phyloP scores from a whole-genome alignment of 1,140 invertebrate species.

The Orchestia grillus region DNA sequence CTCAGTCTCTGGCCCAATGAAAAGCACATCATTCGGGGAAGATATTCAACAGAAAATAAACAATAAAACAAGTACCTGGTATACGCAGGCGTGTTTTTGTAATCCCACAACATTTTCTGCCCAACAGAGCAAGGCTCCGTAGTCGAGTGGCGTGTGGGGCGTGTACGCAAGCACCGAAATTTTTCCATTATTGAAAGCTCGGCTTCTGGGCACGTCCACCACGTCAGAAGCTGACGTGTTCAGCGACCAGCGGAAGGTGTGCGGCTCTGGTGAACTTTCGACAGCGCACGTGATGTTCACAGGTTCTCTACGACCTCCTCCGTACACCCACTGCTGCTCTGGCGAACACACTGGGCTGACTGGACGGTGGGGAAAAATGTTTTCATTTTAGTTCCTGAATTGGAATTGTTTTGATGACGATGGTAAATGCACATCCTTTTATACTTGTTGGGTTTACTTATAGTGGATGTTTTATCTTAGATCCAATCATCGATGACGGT shows the following conservation, averaged over 20 bases:
- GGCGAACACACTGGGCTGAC: constrained; percentile 61
- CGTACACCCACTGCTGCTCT: constrained; percentile 65
- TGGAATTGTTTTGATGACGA: too few relatives aligned
- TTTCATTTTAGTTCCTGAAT: too few relatives aligned
- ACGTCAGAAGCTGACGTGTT: constrained; percentile 63
- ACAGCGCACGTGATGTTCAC: constrained; percentile 65
- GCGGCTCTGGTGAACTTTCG: constrained; percentile 59
- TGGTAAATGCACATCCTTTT: too few relatives aligned
- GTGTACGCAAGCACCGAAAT: constrained; percentile 78
- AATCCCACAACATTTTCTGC: constrained; percentile 78
- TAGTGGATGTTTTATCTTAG: too few relatives aligned
- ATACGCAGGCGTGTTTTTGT: constrained; percentile 79
- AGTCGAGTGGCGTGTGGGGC: constrained; percentile 83
- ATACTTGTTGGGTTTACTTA: too few relatives aligned
- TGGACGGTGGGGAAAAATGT: too few relatives aligned
- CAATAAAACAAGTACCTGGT: constrained; percentile 68
- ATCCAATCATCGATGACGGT: too few relatives aligned
- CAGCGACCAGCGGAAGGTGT: constrained; percentile 64
- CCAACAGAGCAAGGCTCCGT: constrained; percentile 78
- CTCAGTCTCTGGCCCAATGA: too few relatives aligned
- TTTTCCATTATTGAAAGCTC: constrained; percentile 34
- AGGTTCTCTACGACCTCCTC: constrained; percentile 59
- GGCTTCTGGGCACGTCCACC: constrained; percentile 58
- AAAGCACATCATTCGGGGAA: not conserved
- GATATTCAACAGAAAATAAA: too few relatives aligned